Evolutionary conservation across 1,140 invertebrate genomes (phyloP), one percentile per base, ranked within the genome.

Genomic region (Cotesia glomerata): DNA sequence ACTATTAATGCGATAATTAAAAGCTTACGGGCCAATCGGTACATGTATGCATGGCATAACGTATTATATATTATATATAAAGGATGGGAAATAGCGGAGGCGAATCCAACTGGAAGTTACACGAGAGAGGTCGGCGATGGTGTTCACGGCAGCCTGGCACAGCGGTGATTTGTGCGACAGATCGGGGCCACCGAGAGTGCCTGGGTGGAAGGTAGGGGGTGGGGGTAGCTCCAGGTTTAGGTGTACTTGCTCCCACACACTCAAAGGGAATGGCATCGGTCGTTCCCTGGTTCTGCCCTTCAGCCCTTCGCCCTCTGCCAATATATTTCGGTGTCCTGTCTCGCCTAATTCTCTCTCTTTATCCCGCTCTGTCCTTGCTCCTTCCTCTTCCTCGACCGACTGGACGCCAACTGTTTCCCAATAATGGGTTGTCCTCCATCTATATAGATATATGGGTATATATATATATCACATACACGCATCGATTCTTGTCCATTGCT

Each of bases 111-210:
- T n/a, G 34, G 16, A 32, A 69, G 67, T 45, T 69, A 69, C 67
- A 69, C 9, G 59, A 65, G 65, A 61, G 49, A 64, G 56, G 59
- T 18, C 52, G 56, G 34, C 59, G 62, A 9, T 59, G 34, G 67
- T 54, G 67, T 54, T 69, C 67, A 69, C 67, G 67, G 67, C 67
- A 69, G 56, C 56, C 54, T 61, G 68, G 59, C 58, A 63, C 74
- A 65, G 52, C 59, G 72, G 75, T 76, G 75, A 76, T 76, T 76
- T 76, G 75, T 76, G 75, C 64, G 75, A 76, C 75, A 76, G 64
- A 76, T 76, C 75, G 72, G 66, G 75, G 69, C 75, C 75, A 76
- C 72, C 63, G 71, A 54, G 70, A 62, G 64, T 72, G 39, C 11
- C 39, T 7, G 39, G 39, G 39, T 45, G 11, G 5, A 45, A 11